These are phyloP conservation scores for Rhinogobio ventralis DNA, from an alignment of 2,797 vertebrate genomes.

Conservation along the genomic window DNA sequence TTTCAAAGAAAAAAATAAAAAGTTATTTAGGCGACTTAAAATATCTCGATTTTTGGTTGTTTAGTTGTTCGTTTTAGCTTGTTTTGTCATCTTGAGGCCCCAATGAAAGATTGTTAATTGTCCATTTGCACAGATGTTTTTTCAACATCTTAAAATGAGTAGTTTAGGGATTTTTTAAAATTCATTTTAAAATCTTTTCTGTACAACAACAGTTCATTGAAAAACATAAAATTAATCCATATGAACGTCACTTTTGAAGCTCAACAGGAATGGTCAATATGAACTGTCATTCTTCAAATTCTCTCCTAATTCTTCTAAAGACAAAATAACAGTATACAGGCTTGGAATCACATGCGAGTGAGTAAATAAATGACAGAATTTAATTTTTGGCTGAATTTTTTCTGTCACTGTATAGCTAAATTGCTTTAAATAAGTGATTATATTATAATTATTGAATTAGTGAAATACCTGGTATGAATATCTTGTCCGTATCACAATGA, in stretches of 20 bases:
- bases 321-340: not conserved
- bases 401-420: not conserved
- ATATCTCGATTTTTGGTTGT: not conserved
- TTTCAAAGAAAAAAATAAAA: too few species aligned
- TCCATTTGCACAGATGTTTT: not conserved
- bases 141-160: not conserved
- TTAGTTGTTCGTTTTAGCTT: not conserved
- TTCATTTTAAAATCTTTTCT: too few species aligned
- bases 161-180: not conserved
- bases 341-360: not conserved
- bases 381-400: not conserved
- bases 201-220: not conserved
- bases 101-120: not conserved
- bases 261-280: not conserved
- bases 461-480: not conserved
- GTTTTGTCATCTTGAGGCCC: not conserved
- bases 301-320: not conserved
- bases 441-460: not conserved
- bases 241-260: not conserved
- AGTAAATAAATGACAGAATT: not conserved
- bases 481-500: slow-evolving; percentile 9
- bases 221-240: not conserved
- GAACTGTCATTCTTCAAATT: not conserved
- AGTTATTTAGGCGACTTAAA: not conserved
- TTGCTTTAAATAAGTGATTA: not conserved